Evolutionary conservation across 2,888 invertebrate genomes (phyloP), one percentile per base, ranked within the genome.

Genomic region (Thereva nobilitata): DNA sequence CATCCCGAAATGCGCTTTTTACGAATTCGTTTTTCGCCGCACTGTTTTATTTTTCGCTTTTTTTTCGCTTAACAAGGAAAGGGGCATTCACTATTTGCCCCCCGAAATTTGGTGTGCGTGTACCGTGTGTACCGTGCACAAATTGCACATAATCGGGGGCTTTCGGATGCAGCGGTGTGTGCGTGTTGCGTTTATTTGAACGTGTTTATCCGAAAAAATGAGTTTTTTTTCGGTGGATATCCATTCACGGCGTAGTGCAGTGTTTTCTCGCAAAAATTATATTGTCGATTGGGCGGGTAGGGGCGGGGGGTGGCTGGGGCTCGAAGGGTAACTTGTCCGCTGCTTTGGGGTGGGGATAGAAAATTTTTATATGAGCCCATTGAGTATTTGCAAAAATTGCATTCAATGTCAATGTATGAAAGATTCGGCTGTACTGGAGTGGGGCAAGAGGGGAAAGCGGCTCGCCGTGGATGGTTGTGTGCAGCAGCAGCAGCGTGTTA

Each of bases 171-270:
- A 49, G 10, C 59, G 38, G 5, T 63, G 50, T 63, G 50, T 49
- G 49, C 41, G 61, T 63, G 61, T 63, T 63, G 61, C 50, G 61
- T 50, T 59, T 59, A 59, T 59, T 59, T 59, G 59, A 63, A 63
- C 61, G 50, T 53, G 44, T 64, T 53, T 64, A 64, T 64, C 64
- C 64, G 64, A 64, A 64, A 64, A 64, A 64, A 63, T 64, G 53
- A 64, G 34, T n/a, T 6, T 10, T 34, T 52, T 50, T 63, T 52
- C 10, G 2, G 5, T 45, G 23, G 23, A 23, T 23, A 23, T 23
- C 23, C 23, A 23, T 23, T 23, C 23, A 23, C 23, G 23, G 23
- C 23, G 23, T 23, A 23, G 23, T 23, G 23, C 23, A 23, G 1
- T 23, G 23, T 23, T 23, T 23, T 23, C 23, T 23, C 23, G 23